Evolutionary conservation across 2,113 vertebrate species (phyloP).

Genomic region (Alectura lathami): DNA sequence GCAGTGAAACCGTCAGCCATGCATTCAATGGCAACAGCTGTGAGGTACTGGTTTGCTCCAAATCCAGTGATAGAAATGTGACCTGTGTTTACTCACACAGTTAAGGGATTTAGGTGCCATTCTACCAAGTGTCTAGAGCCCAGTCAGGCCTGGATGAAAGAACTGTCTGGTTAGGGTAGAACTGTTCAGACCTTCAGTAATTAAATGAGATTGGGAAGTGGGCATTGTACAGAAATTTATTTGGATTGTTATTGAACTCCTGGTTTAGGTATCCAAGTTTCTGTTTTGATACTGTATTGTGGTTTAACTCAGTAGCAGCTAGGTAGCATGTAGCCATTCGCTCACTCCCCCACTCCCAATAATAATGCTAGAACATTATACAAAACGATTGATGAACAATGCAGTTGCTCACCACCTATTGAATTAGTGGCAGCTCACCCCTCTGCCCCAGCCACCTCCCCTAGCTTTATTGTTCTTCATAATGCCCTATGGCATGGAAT

Average conservation of each 20-base stretch:
- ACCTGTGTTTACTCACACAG: accelerated
- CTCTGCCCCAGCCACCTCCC: neutral
- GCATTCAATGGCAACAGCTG: neutral
- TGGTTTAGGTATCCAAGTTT: neutral
- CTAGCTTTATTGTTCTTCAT: neutral
- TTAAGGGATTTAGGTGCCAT: accelerated
- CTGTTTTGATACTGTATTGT: neutral
- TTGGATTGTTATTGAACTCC: neutral
- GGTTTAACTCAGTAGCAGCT: too few species aligned
- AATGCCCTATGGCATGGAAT: neutral
- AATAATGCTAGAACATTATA: neutral
- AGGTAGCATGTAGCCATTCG: neutral
- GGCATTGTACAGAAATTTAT: neutral
- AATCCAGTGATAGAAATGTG: neutral
- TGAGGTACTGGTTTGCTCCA: neutral
- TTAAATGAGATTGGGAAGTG: neutral
- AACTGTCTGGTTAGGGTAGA: neutral
- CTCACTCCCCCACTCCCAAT: neutral
- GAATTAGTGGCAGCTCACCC: neutral
- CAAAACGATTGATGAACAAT: too few species aligned
- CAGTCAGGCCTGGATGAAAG: neutral
- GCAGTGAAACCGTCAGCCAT: neutral
- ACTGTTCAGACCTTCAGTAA: neutral
- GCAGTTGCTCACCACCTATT: neutral
- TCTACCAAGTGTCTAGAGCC: neutral